phyloP scores from a whole-genome alignment of 1,140 invertebrate genomes.

The Drosophila virilis region DNA sequence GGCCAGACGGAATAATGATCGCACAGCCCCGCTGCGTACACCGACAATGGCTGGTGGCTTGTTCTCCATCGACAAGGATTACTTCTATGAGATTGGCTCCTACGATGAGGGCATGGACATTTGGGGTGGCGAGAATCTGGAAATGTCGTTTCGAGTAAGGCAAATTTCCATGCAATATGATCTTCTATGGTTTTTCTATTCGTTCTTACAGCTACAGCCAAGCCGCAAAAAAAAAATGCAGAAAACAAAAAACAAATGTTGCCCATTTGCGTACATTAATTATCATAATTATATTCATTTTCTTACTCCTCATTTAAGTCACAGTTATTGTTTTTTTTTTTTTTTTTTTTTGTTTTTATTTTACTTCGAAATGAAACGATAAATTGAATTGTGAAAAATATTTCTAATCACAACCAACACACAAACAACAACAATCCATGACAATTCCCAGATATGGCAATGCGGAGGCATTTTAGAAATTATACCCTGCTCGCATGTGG shows the following conservation, averaged over 20 bases:
- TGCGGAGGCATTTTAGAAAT: slow-evolving; percentile 98
- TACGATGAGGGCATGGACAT: slow-evolving; percentile 99
- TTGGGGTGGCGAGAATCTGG: slow-evolving; percentile 99
- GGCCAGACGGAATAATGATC: slow-evolving; percentile 93
- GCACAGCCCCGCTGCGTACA: slow-evolving; percentile 95
- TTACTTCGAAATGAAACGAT: slow-evolving; percentile 22
- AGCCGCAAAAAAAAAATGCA: slow-evolving; percentile 55
- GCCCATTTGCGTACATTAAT: slow-evolving; percentile 33
- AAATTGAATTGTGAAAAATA: slow-evolving; percentile 28
- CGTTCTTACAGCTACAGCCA: slow-evolving; percentile 62
- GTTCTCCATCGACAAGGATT: slow-evolving; percentile 98
- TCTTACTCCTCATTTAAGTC: slow-evolving; percentile 21
- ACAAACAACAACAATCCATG: slow-evolving; percentile 55
- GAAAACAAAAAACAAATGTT: slow-evolving; percentile 36
- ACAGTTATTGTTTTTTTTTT: slow-evolving; percentile 15
- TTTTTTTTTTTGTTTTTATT: slow-evolving; percentile 3
- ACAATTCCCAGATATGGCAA: slow-evolving; percentile 94
- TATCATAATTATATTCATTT: slow-evolving; percentile 32
- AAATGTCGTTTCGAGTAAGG: slow-evolving; percentile 99
- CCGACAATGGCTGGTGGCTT: slow-evolving; percentile 99
- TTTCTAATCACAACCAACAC: slow-evolving; percentile 49
- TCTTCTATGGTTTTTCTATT: slow-evolving; percentile 42
- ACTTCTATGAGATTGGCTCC: slow-evolving; percentile 98
- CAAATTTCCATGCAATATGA: slow-evolving; percentile 36
- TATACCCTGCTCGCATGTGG: slow-evolving; percentile 97